Evolutionary conservation across 2,113 vertebrate species (phyloP).

Genomic region (Trochalopteron elliotii): DNA sequence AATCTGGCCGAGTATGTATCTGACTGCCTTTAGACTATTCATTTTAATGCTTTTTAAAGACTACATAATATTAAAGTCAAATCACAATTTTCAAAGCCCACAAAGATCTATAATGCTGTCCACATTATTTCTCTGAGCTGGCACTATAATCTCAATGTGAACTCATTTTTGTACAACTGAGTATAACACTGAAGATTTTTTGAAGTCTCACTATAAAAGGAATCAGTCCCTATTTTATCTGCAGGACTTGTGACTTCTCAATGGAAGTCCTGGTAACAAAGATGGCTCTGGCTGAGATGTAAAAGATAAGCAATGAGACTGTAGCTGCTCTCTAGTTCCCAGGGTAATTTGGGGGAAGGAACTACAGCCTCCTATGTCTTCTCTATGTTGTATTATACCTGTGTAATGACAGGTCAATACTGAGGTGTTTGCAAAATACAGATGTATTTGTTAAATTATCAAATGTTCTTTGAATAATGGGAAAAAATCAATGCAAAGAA

Average conservation of each 20-base stretch:
- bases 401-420: neutral
- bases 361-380: neutral
- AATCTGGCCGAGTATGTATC: neutral
- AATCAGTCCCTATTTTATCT: neutral
- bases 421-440: neutral
- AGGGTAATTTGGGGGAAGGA: neutral
- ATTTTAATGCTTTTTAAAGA: constrained; percentile 5
- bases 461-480: neutral
- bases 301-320: neutral
- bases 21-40: constrained; percentile 2
- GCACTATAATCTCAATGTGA: neutral
- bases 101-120: neutral
- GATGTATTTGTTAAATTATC: neutral
- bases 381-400: neutral
- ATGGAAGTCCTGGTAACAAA: neutral
- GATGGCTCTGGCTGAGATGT: neutral
- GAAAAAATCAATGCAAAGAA: neutral
- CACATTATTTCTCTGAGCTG: neutral
- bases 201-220: neutral
- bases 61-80: neutral
- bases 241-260: neutral
- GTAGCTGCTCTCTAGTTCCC: neutral
- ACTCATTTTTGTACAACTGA: neutral
- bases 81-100: constrained; percentile 35
- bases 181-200: neutral